Conservation (phyloP, 53 echinoderm and acorn worm species). For the Patiria pectinifera region DNA sequence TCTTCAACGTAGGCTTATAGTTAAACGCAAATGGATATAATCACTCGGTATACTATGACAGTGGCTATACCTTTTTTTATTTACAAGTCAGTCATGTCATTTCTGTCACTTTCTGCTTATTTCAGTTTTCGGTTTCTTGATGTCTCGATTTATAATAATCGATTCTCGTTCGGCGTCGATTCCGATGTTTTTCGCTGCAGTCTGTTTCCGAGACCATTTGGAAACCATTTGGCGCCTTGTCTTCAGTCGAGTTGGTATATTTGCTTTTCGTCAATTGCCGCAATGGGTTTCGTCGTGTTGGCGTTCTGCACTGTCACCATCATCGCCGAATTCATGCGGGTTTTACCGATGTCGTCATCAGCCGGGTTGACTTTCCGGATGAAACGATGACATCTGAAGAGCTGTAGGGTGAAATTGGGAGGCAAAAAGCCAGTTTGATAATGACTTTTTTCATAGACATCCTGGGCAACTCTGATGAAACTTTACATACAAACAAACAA, state of each 20-base stretch:
- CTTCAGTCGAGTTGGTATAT: not conserved
- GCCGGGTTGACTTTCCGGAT: not conserved
- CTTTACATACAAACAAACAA: too few species aligned
- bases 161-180: not conserved
- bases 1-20: too few species aligned
- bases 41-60: too few species aligned
- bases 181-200: too few species aligned
- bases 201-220: not conserved
- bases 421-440: not conserved
- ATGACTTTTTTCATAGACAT: not conserved
- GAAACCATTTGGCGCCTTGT: not conserved
- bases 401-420: constrained; percentile 5
- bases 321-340: not conserved
- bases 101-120: not conserved
- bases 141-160: not conserved
- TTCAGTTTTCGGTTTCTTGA: not conserved
- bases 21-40: too few species aligned
- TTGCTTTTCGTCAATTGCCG: too few species aligned
- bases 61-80: too few species aligned
- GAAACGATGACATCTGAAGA: constrained; percentile 35
- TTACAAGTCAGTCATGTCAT: not conserved
- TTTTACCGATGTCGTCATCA: constrained; percentile 48
- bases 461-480: too few species aligned
- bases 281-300: not conserved
- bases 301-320: not conserved